Evolutionary conservation across 2,888 invertebrate genomes (phyloP).

Genomic region (Leptopilina drosophilae): DNA sequence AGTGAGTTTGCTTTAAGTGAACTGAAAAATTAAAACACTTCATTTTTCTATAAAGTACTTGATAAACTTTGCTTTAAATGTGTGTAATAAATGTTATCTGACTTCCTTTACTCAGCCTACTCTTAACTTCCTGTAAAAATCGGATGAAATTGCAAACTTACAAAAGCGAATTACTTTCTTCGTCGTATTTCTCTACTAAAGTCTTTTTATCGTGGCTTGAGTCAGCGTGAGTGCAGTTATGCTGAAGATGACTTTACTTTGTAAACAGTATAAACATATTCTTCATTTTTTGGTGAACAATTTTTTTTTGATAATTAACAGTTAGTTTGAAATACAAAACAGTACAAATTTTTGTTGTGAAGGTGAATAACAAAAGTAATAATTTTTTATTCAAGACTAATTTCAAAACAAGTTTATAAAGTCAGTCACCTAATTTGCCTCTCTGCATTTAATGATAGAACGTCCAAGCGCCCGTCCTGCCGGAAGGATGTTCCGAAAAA

Average conservation of each 20-base stretch:
- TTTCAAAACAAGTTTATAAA: background rate
- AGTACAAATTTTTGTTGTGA: no score
- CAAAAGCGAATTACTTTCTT: constrained; percentile 16
- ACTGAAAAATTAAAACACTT: no score
- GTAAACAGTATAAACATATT: constrained; percentile 40
- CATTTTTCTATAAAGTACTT: no score
- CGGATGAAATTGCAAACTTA: constrained; percentile 17
- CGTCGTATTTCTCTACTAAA: constrained; percentile 12
- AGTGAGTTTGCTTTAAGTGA: no score
- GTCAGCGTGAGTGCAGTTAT: constrained; percentile 70
- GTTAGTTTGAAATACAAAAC: no score
- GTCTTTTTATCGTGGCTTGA: constrained; percentile 46
- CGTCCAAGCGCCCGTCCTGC: no score
- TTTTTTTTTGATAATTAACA: constrained; percentile 22
- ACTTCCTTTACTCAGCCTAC: background rate
- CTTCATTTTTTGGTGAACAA: constrained; percentile 43
- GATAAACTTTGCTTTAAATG: no score
- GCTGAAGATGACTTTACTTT: constrained; percentile 63
- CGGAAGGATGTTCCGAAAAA: no score
- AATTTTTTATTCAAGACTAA: no score
- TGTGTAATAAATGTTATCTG: constrained; percentile 27
- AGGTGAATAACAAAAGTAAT: no score
- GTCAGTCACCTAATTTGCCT: background rate
- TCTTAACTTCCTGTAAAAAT: constrained; percentile 13
- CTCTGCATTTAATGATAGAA: background rate